phyloP scores from a whole-genome alignment of 2,888 invertebrate species.

The Cyaniris semiargus region DNA sequence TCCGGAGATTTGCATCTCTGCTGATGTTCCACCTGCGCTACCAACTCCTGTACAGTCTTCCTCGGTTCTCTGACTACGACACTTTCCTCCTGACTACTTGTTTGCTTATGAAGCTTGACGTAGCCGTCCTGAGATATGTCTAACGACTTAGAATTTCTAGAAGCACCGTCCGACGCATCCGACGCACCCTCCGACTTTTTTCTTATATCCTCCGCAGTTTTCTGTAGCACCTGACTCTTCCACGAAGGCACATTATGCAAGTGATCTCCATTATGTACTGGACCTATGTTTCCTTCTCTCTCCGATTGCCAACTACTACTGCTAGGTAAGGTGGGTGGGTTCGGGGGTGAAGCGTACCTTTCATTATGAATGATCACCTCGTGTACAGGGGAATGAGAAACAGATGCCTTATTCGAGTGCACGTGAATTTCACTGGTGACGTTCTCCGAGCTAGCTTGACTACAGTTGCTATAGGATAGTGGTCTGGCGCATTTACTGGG shows the following conservation, averaged over 20 bases:
- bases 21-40: conserved; percentile 81
- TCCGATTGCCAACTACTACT: conserved; percentile 53
- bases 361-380: conserved; percentile 61
- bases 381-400: conserved; percentile 68
- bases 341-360: conserved; percentile 61
- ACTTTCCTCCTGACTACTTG: conserved; percentile 52
- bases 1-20: conserved; percentile 68
- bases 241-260: conserved; percentile 57
- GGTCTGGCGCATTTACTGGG: conserved; percentile 60
- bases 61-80: conserved; percentile 63
- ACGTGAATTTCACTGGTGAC: conserved; percentile 75
- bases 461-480: conserved; percentile 47
- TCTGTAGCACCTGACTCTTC: conserved; percentile 74
- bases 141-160: conserved; percentile 59
- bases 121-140: conserved; percentile 78
- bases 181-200: conserved; percentile 62
- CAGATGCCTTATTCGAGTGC: conserved; percentile 63
- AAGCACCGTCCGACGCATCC: conserved; percentile 63
- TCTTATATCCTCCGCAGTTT: conserved; percentile 71
- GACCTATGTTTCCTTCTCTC: conserved; percentile 50
- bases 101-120: conserved; percentile 69
- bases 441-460: conserved; percentile 56
- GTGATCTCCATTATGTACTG: conserved; percentile 45
- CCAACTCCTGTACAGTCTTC: conserved; percentile 82
- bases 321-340: conserved; percentile 59